Evolutionary conservation across 1,140 invertebrate genomes (phyloP).

Genomic region (Parapsyche elsis): DNA sequence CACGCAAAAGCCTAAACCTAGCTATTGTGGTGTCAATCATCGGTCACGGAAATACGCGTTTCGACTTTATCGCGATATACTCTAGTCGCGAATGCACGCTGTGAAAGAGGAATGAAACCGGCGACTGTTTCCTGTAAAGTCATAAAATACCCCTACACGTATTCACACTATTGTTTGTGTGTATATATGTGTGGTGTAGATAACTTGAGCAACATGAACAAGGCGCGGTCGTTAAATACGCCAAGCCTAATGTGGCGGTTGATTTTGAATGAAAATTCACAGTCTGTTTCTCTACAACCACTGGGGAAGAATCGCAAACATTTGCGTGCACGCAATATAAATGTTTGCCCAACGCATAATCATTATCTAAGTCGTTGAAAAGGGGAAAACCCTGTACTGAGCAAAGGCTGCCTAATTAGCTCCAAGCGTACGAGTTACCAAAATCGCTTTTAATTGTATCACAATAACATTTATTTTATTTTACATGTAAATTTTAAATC

Average conservation of each 20-base stretch:
- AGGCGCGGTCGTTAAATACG: too few relatives aligned
- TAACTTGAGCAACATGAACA: too few relatives aligned
- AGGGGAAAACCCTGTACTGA: not conserved
- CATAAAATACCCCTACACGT: not conserved
- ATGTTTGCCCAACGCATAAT: conserved; percentile 7
- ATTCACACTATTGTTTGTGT: not conserved
- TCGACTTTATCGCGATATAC: conserved; percentile 21
- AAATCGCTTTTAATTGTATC: too few relatives aligned
- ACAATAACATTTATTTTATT: too few relatives aligned
- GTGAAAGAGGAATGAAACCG: conserved; percentile 15
- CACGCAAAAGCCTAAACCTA: conserved; percentile 27
- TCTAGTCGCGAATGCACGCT: not conserved
- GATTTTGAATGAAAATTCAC: conserved; percentile 17
- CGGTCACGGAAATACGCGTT: conserved; percentile 34
- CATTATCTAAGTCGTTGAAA: conserved; percentile 2
- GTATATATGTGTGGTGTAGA: not conserved
- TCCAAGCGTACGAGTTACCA: too few relatives aligned
- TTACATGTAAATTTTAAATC: too few relatives aligned
- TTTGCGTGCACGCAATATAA: conserved; percentile 17
- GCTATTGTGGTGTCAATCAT: conserved; percentile 27
- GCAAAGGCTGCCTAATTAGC: too few relatives aligned
- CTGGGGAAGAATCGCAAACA: conserved; percentile 17
- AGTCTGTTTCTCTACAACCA: not conserved
- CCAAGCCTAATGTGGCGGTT: not conserved
- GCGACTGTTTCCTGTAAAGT: not conserved